Evolutionary conservation across 2,113 vertebrate species (phyloP).

Genomic region (Athene cunicularia): DNA sequence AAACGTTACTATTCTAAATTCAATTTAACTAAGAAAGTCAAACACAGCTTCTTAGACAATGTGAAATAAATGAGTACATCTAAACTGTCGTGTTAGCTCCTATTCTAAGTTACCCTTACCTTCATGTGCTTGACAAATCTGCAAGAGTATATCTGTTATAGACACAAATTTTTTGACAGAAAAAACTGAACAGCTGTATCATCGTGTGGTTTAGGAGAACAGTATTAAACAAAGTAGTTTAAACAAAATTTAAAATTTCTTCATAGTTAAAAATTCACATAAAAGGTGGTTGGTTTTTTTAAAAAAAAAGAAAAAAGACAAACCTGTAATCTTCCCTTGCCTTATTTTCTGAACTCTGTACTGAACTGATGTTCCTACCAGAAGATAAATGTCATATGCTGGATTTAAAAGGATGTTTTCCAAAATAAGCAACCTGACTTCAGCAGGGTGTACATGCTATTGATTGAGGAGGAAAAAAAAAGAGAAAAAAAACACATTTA

Average conservation of each 20-base stretch:
- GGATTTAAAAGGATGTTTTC: conserved; percentile 96
- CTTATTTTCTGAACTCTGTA: conserved; percentile 95
- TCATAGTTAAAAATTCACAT: neutral
- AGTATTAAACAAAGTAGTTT: neutral
- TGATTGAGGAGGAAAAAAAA: neutral
- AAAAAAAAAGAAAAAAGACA: neutral
- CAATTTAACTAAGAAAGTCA: neutral
- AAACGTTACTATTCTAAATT: neutral
- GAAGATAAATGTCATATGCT: conserved; percentile 86
- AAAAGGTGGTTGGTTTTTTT: neutral
- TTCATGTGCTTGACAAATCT: neutral
- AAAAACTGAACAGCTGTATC: neutral
- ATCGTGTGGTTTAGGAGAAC: neutral
- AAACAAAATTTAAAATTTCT: neutral
- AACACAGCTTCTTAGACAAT: neutral
- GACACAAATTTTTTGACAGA: neutral
- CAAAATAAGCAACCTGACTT: conserved; percentile 91
- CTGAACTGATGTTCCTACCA: conserved; percentile 87
- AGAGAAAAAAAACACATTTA: neutral
- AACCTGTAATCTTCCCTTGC: conserved; percentile 93
- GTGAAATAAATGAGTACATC: neutral
- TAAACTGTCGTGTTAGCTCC: neutral
- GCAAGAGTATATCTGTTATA: neutral
- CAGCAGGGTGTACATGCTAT: conserved; percentile 91
- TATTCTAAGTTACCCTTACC: neutral